Evolutionary conservation across 2,113 vertebrate genomes (phyloP).

Genomic region (Cacatua alba): DNA sequence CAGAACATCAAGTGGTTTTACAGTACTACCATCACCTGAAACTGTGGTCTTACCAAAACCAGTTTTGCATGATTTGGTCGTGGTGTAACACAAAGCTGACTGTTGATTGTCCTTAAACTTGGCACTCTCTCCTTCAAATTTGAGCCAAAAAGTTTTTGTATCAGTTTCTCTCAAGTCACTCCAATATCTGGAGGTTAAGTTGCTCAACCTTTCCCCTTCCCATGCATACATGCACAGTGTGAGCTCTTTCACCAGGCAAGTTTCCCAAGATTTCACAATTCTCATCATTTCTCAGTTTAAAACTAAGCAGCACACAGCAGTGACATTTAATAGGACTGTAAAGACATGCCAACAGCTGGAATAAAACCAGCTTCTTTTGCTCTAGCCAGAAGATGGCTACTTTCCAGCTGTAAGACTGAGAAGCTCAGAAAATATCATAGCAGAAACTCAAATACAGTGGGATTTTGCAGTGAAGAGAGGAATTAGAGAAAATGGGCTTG

Average conservation of each 20-base stretch:
- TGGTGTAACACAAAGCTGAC: neutral
- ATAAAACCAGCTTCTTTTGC: conserved; percentile 29
- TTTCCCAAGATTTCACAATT: conserved; percentile 44
- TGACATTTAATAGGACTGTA: conserved; percentile 52
- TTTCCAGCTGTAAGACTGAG: conserved; percentile 34
- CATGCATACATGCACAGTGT: neutral
- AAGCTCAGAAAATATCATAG: conserved; percentile 51
- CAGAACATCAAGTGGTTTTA: neutral
- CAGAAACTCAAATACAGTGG: neutral
- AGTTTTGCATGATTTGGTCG: neutral
- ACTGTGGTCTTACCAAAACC: neutral
- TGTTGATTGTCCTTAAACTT: neutral
- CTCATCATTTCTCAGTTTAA: conserved; percentile 36
- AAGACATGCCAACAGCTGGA: conserved; percentile 59
- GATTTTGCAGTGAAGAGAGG: neutral
- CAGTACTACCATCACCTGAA: neutral
- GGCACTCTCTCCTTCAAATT: neutral
- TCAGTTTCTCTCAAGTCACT: neutral
- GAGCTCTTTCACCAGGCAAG: neutral
- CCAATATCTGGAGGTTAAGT: neutral
- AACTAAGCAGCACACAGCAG: conserved; percentile 37
- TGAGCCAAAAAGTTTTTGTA: neutral
- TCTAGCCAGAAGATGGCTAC: conserved; percentile 9
- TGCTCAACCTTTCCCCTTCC: neutral
- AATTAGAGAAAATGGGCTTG: conserved; percentile 30